These are phyloP conservation scores for Antedon mediterranea DNA, from an alignment of 53 echinoderm and acorn worm genomes.

Conservation along the genomic window DNA sequence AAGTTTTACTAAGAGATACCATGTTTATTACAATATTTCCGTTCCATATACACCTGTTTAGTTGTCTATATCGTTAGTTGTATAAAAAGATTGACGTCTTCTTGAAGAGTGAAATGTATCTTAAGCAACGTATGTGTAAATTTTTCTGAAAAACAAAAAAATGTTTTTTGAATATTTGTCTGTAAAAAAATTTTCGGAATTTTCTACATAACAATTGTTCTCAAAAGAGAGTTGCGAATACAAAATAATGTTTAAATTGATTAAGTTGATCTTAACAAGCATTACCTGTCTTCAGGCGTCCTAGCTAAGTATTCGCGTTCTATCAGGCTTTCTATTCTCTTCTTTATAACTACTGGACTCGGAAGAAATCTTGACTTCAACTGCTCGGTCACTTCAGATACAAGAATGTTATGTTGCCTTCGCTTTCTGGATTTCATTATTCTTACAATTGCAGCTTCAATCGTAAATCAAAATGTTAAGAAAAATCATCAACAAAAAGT, in stretches of 20 bases:
- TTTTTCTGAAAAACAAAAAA: slow-evolving; percentile 62
- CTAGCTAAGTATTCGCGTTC: slow-evolving; percentile 97
- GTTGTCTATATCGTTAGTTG: too few species aligned
- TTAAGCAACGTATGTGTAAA: slow-evolving; percentile 94
- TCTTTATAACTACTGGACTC: slow-evolving; percentile 98
- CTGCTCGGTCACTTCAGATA: slow-evolving; percentile 97
- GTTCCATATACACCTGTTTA: too few species aligned
- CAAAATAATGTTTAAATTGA: too few species aligned
- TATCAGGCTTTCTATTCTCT: slow-evolving; percentile 98
- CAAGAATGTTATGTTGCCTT: slow-evolving; percentile 88
- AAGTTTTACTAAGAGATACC: too few species aligned
- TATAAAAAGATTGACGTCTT: neutral
- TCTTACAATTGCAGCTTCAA: slow-evolving; percentile 95
- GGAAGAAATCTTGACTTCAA: slow-evolving; percentile 96
- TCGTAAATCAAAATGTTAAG: slow-evolving; percentile 56
- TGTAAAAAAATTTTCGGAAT: too few species aligned
- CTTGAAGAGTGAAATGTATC: neutral
- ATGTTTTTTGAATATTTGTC: neutral
- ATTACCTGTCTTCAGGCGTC: slow-evolving; percentile 95
- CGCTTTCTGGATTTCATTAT: slow-evolving; percentile 98
- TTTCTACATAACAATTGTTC: too few species aligned
- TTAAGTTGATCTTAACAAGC: too few species aligned
- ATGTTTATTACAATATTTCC: too few species aligned
- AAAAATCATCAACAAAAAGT: neutral
- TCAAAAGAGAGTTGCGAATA: too few species aligned